phyloP scores from a whole-genome alignment of 1,140 invertebrate species.

The Bombus consobrinus region DNA sequence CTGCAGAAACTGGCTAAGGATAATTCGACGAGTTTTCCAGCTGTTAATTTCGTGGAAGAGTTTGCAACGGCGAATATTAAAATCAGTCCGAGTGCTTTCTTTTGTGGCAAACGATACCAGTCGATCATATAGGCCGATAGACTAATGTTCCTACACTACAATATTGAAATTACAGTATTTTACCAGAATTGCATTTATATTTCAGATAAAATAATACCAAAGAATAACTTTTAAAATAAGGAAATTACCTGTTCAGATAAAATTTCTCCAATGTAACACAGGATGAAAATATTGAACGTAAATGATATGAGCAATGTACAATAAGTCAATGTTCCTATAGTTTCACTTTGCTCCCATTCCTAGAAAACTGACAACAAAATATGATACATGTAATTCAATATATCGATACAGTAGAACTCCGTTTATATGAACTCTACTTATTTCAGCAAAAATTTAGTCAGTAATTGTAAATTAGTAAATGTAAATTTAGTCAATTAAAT shows the following conservation, averaged over 20 bases:
- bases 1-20: conserved; percentile 67
- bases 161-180: neutral
- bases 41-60: conserved; percentile 62
- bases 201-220: neutral
- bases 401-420: too few relatives aligned
- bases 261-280: conserved; percentile 72
- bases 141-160: conserved; percentile 64
- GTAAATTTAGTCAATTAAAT: too few relatives aligned
- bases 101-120: conserved; percentile 68
- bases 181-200: too few relatives aligned
- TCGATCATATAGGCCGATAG: conserved; percentile 66
- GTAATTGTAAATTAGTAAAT: too few relatives aligned
- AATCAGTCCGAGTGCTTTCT: conserved; percentile 58
- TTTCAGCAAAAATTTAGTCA: too few relatives aligned
- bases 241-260: conserved; percentile 69
- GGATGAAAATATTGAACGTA: conserved; percentile 72
- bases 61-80: conserved; percentile 66
- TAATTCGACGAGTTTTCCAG: conserved; percentile 66
- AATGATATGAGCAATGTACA: conserved; percentile 66
- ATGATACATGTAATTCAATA: neutral
- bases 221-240: neutral
- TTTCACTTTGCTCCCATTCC: conserved; percentile 70
- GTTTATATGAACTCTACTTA: too few relatives aligned
- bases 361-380: conserved; percentile 53
- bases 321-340: conserved; percentile 62